Evolutionary conservation across 2,797 vertebrate species (phyloP), one percentile per base, ranked within the genome.

Genomic region (Craterocephalus amniculus): DNA sequence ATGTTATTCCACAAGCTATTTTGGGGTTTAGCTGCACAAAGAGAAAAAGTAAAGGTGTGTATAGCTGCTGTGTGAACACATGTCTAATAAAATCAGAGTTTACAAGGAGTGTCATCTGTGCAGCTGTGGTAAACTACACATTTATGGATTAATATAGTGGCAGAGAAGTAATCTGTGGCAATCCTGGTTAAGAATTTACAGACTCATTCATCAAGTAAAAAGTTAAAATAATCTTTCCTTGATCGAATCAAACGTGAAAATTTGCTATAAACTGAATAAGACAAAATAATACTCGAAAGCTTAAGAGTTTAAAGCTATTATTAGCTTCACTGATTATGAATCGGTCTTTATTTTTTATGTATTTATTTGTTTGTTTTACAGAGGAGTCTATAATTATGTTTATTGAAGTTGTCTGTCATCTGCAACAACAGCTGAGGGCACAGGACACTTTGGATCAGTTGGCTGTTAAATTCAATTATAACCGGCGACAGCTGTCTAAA

Each of bases 401-500:
- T 34, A 63, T 63, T 6, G 18, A 32, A 54, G 32, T 10, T 38
- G 26, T 48, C 43, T 40, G 2, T 32, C 3, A 65, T 52, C 45
- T 38, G 31, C 58, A 71, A 35, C 22, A 70, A 45, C 29, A 45
- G n/a, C 62, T 29, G 40, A 65, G 61, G 55, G 68, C 45, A 70
- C 58, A 49, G 58, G 60, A 52, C 0, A 9, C 34, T 58, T n/a
- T 38, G 58, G 64, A 68, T 35, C 36, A 63, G 51, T 70, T n/a
- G 2, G 63, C 24, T 62, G 60, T 63, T 57, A 24, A 49, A 72
- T 45, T 61, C 2, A 52, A 58, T 68, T 14, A 72, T 78, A 54
- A 26, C 12, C 43, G 58, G 26, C 2, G 45, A 68, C 40, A 70
- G 51, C 40, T 26, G 55, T 70, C 32, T 67, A 69, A 51, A 51